Conservation (phyloP, 2,888 invertebrate species). For the Argyresthia albistria region DNA sequence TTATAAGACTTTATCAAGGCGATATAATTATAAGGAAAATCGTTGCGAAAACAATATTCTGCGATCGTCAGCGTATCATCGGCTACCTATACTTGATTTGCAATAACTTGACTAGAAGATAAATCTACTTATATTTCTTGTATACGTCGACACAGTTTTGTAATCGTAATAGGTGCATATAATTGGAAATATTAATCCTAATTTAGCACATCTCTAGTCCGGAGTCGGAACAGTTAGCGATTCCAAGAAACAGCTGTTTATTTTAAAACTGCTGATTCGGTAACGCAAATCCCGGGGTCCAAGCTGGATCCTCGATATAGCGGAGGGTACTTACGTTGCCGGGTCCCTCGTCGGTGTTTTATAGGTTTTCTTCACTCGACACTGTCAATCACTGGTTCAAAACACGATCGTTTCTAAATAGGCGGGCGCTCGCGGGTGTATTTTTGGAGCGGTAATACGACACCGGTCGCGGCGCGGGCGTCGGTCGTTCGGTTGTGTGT, state of each 20-base stretch:
- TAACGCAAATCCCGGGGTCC: conserved; percentile 25
- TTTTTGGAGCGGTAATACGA: conserved; percentile 70
- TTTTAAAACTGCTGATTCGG: conserved; percentile 51
- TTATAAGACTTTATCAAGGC: no score
- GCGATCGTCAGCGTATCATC: no score
- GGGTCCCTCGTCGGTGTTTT: conserved; percentile 31
- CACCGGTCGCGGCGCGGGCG: conserved; percentile 60
- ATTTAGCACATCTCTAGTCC: conserved; percentile 52
- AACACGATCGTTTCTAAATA: conserved; percentile 66
- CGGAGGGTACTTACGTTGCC: conserved; percentile 49
- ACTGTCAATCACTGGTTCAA: conserved; percentile 70
- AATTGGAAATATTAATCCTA: conserved; percentile 37
- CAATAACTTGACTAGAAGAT: no score
- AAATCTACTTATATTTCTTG: no score
- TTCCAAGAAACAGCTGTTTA: conserved; percentile 63
- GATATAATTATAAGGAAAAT: no score
- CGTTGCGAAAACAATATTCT: no score
- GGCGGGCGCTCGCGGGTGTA: conserved; percentile 67
- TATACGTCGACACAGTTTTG: no score
- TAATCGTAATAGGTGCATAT: conserved; percentile 12
- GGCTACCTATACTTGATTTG: no score
- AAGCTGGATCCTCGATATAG: conserved; percentile 16
- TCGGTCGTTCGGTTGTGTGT: conserved; percentile 47
- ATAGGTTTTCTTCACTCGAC: conserved; percentile 56
- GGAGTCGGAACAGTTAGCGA: conserved; percentile 23